Evolutionary conservation across 2,797 vertebrate species (phyloP).

Genomic region (Cossypha dichroa): DNA sequence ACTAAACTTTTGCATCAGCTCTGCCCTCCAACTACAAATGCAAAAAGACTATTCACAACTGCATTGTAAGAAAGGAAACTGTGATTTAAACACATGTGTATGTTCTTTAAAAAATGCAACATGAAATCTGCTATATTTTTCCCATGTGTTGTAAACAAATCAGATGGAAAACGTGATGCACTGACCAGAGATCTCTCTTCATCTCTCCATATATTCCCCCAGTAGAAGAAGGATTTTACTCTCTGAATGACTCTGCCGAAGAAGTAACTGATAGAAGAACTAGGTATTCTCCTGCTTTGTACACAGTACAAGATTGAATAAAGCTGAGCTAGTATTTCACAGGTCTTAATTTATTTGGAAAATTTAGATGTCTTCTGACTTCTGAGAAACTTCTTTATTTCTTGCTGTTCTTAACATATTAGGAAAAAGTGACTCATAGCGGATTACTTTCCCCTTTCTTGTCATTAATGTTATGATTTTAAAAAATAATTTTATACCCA

Average conservation of each 20-base stretch:
- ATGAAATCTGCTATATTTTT: conserved; percentile 66
- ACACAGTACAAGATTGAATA: neutral
- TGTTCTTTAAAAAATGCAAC: conserved; percentile 51
- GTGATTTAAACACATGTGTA: conserved; percentile 64
- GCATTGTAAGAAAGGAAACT: conserved; percentile 37
- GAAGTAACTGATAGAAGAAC: neutral
- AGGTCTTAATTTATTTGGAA: neutral
- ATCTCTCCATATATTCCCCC: neutral
- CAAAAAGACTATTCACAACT: neutral
- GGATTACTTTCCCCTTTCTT: neutral
- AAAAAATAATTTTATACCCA: neutral
- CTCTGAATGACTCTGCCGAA: neutral
- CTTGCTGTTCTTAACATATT: neutral
- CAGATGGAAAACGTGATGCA: conserved; percentile 51
- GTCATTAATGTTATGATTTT: neutral
- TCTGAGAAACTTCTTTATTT: neutral
- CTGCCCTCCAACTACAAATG: conserved; percentile 63
- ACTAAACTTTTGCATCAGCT: conserved; percentile 61
- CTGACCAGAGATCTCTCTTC: neutral
- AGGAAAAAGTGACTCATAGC: neutral
- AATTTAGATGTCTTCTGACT: neutral
- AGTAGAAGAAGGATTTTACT: neutral
- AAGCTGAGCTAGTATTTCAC: neutral
- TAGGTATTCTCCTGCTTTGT: neutral
- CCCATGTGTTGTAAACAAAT: conserved; percentile 58